Evolutionary conservation across 2,888 invertebrate genomes (phyloP), one percentile per base, ranked within the genome.

Genomic region (Metalampra italica): DNA sequence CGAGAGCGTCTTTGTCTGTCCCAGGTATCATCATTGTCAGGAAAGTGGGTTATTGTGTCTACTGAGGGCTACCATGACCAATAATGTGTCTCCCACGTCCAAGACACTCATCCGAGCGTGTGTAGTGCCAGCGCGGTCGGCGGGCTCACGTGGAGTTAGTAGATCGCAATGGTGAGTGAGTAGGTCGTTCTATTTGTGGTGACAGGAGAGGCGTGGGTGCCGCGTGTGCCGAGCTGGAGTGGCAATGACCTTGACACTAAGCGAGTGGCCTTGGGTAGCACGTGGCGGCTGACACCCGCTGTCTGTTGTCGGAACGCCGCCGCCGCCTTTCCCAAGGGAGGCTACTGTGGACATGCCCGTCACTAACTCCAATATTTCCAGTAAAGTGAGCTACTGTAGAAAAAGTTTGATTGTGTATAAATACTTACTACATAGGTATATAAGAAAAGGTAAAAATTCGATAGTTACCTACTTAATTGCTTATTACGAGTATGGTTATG

Each of bases 181-280:
- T 83, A 79, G 83, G 83, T 78, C 76, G 82, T 77, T 84, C 86
- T 88, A 88, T 88, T 87, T 86, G 87, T 87, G 88, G 88, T 87
- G 87, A 84, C 87, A 86, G 81, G 80, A 84, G 82, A 78, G 75
- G 88, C 86, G 88, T 87, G 88, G 87, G 87, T 83, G 87, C 85
- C 80, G 83, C 85, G 85, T 85, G 87, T 82, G 80, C 83, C 71
- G 81, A 82, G 86, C 85, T 87, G 88, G 88, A 87, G 88, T 88
- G 86, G 87, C 87, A 86, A 85, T 86, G 87, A 87, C 89, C 89
- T 88, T 90, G 89, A 88, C 89, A 90, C 88, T 87, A 87, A 87
- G 86, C 86, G 87, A 88, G 82, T 87, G 88, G 87, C 88, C 87
- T 88, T 88, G 89, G 89, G 87, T 84, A 87, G 87, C 89, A 89